Evolutionary conservation across 2,888 invertebrate genomes (phyloP).

Genomic region (Drosophila nigricruria): DNA sequence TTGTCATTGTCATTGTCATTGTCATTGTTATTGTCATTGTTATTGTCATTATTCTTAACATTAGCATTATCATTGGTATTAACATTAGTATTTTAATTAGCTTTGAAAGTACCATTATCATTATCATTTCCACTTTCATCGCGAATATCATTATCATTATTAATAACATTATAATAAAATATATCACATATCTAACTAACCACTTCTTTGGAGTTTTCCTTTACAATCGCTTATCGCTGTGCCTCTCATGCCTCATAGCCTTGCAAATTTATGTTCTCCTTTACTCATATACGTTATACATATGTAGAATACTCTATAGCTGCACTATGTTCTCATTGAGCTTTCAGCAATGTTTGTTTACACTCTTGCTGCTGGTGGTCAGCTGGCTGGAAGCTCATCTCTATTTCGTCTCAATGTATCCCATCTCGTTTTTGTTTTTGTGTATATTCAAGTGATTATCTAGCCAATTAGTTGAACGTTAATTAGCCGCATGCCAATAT

Average conservation of each 20-base stretch:
- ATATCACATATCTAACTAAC: too few relatives aligned
- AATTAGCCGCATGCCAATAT: constrained; percentile 69
- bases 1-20: neutral
- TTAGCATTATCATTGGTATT: neutral
- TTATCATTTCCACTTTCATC: neutral
- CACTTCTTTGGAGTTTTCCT: neutral
- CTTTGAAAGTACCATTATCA: neutral
- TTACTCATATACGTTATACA: neutral
- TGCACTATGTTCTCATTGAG: constrained; percentile 13
- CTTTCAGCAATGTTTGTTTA: constrained; percentile 16
- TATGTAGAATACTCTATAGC: neutral
- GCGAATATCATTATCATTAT: neutral
- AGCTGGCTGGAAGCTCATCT: constrained; percentile 20
- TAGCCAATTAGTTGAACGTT: constrained; percentile 68
- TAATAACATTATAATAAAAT: too few relatives aligned
- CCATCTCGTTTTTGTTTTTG: constrained; percentile 12
- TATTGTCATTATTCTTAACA: neutral
- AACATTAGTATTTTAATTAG: neutral
- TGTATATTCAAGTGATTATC: constrained; percentile 60
- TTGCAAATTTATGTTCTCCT: neutral
- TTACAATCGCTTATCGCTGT: constrained; percentile 1
- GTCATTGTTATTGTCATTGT: neutral
- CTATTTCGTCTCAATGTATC: constrained; percentile 7
- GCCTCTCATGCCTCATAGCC: neutral
- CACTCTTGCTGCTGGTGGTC: constrained; percentile 35